A percentile compares a stretch with the other conserved stretches of the same genome.
Evolutionary conservation across 2,113 vertebrate species (phyloP).

Genomic region (Choloepus hoffmanni): DNA sequence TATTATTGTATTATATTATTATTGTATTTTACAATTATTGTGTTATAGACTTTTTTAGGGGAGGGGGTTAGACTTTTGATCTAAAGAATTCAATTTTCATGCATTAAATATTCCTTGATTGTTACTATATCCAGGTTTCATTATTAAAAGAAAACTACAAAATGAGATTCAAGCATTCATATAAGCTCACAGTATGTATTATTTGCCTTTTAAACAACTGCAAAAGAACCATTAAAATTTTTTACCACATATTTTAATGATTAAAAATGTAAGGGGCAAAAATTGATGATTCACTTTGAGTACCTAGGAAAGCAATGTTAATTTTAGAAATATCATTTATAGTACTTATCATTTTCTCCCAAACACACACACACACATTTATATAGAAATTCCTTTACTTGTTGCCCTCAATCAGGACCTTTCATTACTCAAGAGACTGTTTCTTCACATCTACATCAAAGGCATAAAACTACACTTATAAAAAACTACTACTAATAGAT

Average conservation of each 20-base stretch:
- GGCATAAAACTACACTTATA: not conserved
- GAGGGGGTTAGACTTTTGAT: not conserved
- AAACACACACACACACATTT: not conserved
- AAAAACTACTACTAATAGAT: not conserved
- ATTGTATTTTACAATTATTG: not conserved
- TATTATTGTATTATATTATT: not conserved
- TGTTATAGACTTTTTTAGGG: not conserved
- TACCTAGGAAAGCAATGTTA: constrained; percentile 5
- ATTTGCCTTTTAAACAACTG: not conserved
- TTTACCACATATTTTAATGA: constrained; percentile 17
- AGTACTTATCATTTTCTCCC: not conserved
- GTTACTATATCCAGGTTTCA: not conserved
- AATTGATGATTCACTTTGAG: not conserved
- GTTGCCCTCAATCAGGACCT: not conserved
- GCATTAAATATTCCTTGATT: not conserved
- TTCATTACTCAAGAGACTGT: not conserved
- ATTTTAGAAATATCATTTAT: constrained; percentile 14
- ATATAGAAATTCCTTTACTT: constrained; percentile 23
- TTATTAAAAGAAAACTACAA: constrained; percentile 54
- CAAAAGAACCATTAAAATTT: not conserved
- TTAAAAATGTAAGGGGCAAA: not conserved
- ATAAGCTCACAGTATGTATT: not conserved
- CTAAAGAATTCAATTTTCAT: constrained; percentile 17
- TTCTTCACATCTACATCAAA: constrained; percentile 1
- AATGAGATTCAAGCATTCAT: not conserved